Conservation (phyloP, 1,140 invertebrate genomes). For the silkworm (Bombyx mori) region DNA sequence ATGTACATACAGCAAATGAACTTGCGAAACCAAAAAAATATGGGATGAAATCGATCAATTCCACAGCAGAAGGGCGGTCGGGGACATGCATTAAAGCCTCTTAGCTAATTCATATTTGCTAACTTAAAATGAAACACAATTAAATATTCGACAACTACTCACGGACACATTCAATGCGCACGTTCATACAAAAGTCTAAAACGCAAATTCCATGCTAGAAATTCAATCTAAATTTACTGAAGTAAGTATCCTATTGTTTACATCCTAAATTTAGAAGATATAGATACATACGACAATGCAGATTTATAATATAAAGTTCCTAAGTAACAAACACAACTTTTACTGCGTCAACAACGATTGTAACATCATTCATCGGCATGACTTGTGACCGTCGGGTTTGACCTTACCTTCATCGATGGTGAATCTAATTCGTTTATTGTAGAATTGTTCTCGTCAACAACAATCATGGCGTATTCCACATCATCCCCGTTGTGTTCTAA, state of each 20-base stretch:
- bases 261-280: no score
- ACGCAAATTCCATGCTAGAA: not conserved
- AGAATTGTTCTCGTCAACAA: slow-evolving; percentile 90
- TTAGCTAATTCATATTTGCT: no score
- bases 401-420: slow-evolving; percentile 86
- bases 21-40: slow-evolving; percentile 23
- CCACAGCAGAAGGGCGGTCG: not conserved
- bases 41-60: slow-evolving; percentile 6
- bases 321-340: no score
- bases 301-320: no score
- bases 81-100: slow-evolving; percentile 8
- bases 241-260: no score
- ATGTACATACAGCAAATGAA: slow-evolving; percentile 37
- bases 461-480: slow-evolving; percentile 89
- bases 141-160: no score
- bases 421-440: slow-evolving; percentile 85
- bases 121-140: no score
- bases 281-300: no score
- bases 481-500: slow-evolving; percentile 77
- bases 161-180: not conserved
- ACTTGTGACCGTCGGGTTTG: not conserved
- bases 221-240: not conserved
- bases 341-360: no score
- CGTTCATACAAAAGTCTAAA: not conserved
- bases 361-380: no score